Percentiles rank a stretch among this genome's conserved stretches.
phyloP scores from a whole-genome alignment of 2,113 vertebrate species.

The Carlito syrichta region DNA sequence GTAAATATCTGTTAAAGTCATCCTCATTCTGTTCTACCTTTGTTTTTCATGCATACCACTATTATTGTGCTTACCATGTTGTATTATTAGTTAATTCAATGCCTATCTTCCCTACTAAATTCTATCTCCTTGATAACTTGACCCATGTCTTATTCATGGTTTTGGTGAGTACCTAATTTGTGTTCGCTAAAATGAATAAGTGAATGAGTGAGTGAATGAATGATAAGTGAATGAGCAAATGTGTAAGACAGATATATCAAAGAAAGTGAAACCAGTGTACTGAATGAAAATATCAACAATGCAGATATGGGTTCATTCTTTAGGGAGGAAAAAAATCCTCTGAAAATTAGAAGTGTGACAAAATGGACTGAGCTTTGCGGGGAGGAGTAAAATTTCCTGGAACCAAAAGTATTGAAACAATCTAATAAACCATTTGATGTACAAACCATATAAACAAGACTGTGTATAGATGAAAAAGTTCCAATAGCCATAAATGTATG shows the following conservation, averaged over 20 bases:
- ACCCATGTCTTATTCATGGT: background rate
- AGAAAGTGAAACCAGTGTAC: background rate
- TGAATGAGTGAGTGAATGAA: background rate
- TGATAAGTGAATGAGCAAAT: background rate
- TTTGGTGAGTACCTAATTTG: background rate
- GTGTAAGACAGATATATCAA: background rate
- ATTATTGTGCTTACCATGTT: background rate
- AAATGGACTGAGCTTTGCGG: background rate
- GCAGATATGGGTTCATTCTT: background rate
- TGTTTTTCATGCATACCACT: background rate
- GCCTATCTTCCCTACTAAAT: background rate
- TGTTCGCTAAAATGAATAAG: background rate
- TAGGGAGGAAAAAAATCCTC: background rate
- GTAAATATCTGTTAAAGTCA: background rate
- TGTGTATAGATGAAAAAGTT: background rate
- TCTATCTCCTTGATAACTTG: background rate
- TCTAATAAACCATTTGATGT: background rate
- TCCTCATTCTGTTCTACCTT: background rate
- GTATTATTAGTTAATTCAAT: background rate
- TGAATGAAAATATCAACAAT: background rate
- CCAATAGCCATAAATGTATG: background rate
- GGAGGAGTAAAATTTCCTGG: background rate
- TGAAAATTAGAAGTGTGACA: background rate
- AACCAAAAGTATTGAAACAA: background rate
- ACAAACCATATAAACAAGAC: background rate